Conservation (phyloP, 2,888 invertebrate species). For the Agrotis exclamationis region DNA sequence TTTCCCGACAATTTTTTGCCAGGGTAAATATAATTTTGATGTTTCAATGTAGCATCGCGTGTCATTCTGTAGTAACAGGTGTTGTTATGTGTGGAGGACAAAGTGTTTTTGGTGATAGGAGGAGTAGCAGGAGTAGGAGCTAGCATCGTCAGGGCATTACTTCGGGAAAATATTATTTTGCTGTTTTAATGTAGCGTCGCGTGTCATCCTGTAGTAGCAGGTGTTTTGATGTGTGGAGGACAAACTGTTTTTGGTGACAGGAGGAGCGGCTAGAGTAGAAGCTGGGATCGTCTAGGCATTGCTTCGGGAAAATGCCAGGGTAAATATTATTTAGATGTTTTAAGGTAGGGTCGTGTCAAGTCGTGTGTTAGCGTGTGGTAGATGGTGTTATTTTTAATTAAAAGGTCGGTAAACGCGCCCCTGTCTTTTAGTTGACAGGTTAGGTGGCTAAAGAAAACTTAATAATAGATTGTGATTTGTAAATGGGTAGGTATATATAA, state of each 20-base stretch:
- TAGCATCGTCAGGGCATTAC: constrained; percentile 77
- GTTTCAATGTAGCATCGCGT: no score
- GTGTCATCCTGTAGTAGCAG: no score
- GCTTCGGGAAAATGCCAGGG: constrained; percentile 80
- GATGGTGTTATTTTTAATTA: neutral
- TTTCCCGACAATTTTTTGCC: no score
- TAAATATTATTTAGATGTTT: constrained; percentile 54
- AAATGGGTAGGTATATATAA: no score
- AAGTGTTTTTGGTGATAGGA: constrained; percentile 85
- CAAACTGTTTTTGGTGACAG: constrained; percentile 85
- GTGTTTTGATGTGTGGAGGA: constrained; percentile 71
- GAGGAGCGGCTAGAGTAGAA: constrained; percentile 84
- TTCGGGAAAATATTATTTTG: constrained; percentile 67
- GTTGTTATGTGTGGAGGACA: constrained; percentile 73
- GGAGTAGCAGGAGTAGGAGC: constrained; percentile 86
- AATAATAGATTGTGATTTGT: no score
- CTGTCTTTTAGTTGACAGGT: no score
- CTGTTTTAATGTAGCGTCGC: no score
- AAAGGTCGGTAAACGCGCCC: no score
- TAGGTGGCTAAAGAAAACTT: no score
- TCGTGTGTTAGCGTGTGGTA: neutral
- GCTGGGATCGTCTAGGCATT: constrained; percentile 80
- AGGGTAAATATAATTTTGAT: constrained; percentile 68
- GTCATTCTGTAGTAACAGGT: neutral
- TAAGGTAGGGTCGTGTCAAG: no score